These are phyloP conservation scores for Macrotis lagotis DNA, from an alignment of 2,113 vertebrate genomes.

Conservation along the genomic window DNA sequence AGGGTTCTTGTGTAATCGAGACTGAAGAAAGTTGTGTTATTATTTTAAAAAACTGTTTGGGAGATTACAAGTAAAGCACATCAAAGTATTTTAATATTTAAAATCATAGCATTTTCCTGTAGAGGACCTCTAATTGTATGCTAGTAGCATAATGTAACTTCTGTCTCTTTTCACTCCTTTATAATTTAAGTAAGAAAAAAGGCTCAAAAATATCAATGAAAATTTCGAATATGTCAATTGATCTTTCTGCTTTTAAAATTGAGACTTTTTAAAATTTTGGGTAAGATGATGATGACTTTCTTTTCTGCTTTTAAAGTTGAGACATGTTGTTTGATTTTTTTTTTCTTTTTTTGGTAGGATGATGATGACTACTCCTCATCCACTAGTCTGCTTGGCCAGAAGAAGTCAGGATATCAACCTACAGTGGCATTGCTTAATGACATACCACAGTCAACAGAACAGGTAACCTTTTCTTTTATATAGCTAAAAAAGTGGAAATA, in stretches of 20 bases:
- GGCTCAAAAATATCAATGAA: background rate
- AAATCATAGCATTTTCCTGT: background rate
- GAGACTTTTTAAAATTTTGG: too few relatives aligned
- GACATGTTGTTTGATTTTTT: slow-evolving; percentile 6
- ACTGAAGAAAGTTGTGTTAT: background rate
- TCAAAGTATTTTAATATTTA: background rate
- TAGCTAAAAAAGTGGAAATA: background rate
- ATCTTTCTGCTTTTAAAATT: slow-evolving; percentile 1
- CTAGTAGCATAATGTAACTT: background rate
- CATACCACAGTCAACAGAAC: slow-evolving; percentile 97
- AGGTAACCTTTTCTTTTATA: slow-evolving; percentile 81
- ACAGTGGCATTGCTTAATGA: slow-evolving; percentile 98
- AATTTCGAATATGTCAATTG: slow-evolving; percentile 41
- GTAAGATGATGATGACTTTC: too few relatives aligned
- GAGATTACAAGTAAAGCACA: background rate
- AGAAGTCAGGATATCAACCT: slow-evolving; percentile 98
- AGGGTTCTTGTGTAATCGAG: background rate
- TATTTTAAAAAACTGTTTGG: background rate
- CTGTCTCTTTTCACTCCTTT: background rate
- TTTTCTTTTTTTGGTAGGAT: slow-evolving; percentile 83
- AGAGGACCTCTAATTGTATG: background rate
- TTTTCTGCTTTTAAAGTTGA: slow-evolving; percentile 15
- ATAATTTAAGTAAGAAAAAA: background rate
- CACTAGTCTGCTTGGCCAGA: slow-evolving; percentile 95
- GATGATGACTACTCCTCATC: slow-evolving; percentile 97